A percentile compares a stretch with the other conserved stretches of the same genome.
Conservation (phyloP, 2,888 invertebrate genomes). For the Crocallis elinguaria region DNA sequence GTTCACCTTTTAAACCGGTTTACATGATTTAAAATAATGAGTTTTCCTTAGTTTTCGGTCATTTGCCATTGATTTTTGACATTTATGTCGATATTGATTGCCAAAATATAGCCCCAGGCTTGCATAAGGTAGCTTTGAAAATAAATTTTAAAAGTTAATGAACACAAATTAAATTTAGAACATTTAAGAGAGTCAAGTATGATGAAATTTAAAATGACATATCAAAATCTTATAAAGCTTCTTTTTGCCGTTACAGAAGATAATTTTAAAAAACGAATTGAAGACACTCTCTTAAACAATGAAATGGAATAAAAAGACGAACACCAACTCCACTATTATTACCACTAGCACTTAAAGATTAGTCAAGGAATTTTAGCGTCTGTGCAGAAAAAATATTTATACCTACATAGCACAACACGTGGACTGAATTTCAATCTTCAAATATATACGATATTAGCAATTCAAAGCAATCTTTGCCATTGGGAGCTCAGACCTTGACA, state of each 20-base stretch:
- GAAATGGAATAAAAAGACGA: not conserved
- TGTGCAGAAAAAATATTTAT: not conserved
- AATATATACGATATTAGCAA: constrained; percentile 43
- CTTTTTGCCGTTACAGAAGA: too few relatives aligned
- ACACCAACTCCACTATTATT: not conserved
- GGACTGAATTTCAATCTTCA: constrained; percentile 33
- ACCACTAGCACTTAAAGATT: not conserved
- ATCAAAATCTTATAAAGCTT: too few relatives aligned
- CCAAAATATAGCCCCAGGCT: not conserved
- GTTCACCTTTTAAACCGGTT: constrained; percentile 17
- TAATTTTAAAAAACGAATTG: not conserved
- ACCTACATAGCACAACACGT: constrained; percentile 5
- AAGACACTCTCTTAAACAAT: not conserved
- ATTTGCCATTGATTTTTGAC: constrained; percentile 3
- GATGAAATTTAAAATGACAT: too few relatives aligned
- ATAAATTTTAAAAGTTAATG: too few relatives aligned
- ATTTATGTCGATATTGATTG: not conserved
- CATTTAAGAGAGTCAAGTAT: too few relatives aligned
- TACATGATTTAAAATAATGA: not conserved
- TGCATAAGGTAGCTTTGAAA: too few relatives aligned
- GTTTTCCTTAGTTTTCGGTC: constrained; percentile 14
- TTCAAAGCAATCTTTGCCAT: constrained; percentile 36
- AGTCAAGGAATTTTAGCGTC: constrained; percentile 5
- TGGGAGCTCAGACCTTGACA: constrained; percentile 44
- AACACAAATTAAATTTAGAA: too few relatives aligned